phyloP scores from a whole-genome alignment of 2,888 invertebrate genomes.

The Campopleginae sp. region DNA sequence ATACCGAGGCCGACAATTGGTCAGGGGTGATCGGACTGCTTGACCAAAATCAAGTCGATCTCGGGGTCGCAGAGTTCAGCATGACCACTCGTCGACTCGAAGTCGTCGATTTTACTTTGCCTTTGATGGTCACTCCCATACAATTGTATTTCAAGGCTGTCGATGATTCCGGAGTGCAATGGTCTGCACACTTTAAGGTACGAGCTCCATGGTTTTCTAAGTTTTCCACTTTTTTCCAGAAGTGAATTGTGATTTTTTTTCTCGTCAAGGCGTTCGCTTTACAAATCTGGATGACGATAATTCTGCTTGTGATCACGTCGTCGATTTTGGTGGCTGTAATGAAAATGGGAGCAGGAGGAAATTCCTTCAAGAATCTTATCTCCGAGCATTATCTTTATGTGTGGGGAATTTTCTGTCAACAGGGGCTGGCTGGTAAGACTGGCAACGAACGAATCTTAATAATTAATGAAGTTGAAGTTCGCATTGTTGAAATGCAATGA shows the following conservation, averaged over 20 bases:
- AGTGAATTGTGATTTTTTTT: background rate
- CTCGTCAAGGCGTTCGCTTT: conserved; percentile 50
- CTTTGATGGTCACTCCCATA: conserved; percentile 71
- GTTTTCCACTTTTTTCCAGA: background rate
- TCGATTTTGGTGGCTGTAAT: conserved; percentile 66
- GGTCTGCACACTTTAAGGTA: conserved; percentile 78
- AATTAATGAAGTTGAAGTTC: too few species aligned
- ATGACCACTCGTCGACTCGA: conserved; percentile 72
- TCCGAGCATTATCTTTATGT: conserved; percentile 69
- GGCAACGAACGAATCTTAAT: background rate
- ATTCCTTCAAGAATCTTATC: conserved; percentile 33
- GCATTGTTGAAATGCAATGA: too few species aligned
- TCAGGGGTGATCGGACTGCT: conserved; percentile 75
- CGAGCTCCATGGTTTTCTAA: background rate
- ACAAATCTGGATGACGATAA: conserved; percentile 68
- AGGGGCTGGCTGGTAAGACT: conserved; percentile 73
- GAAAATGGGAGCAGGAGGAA: conserved; percentile 28
- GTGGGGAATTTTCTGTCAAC: conserved; percentile 78
- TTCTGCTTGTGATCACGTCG: conserved; percentile 51
- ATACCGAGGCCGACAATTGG: conserved; percentile 70
- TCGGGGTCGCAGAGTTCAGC: conserved; percentile 76
- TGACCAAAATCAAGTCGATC: conserved; percentile 69
- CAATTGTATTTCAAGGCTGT: conserved; percentile 74
- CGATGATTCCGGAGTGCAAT: conserved; percentile 68
- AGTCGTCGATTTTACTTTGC: conserved; percentile 77